Evolutionary conservation across 2,797 vertebrate genomes (phyloP).

Genomic region (Chaenodraco wilsoni): DNA sequence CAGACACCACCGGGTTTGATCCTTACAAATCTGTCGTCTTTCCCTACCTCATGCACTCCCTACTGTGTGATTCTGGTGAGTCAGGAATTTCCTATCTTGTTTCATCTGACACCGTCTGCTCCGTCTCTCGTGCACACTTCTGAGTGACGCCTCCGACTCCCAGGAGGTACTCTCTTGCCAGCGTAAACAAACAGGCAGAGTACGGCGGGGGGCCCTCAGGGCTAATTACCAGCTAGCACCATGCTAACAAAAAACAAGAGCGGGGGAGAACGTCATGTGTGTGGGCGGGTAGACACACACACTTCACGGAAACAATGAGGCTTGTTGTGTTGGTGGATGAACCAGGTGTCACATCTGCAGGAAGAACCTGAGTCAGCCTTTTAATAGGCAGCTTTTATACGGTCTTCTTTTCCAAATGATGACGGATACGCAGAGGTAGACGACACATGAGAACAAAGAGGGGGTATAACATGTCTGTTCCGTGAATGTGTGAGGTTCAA

Average conservation of each 20-base stretch:
- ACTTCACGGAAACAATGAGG: slow-evolving; percentile 76
- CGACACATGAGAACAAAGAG: slow-evolving; percentile 40
- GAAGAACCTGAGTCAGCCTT: slow-evolving; percentile 73
- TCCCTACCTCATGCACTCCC: fast-evolving
- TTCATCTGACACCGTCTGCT: slow-evolving; percentile 55
- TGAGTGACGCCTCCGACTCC: slow-evolving; percentile 49
- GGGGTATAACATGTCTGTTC: slow-evolving; percentile 31
- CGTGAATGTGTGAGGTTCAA: background rate
- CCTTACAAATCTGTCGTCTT: slow-evolving; percentile 27
- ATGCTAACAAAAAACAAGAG: slow-evolving; percentile 51
- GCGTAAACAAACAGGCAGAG: slow-evolving; percentile 65
- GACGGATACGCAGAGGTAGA: slow-evolving; percentile 49
- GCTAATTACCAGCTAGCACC: slow-evolving; percentile 66
- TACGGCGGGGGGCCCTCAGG: slow-evolving; percentile 50
- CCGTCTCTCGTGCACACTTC: slow-evolving; percentile 41
- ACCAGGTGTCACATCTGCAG: slow-evolving; percentile 81
- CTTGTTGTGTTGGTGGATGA: slow-evolving; percentile 56
- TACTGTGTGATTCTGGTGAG: slow-evolving; percentile 37
- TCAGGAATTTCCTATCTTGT: slow-evolving; percentile 61
- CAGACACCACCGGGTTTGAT: slow-evolving; percentile 29
- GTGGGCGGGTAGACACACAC: slow-evolving; percentile 42
- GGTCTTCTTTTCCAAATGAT: slow-evolving; percentile 43
- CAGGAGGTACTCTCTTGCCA: slow-evolving; percentile 49
- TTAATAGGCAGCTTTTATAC: slow-evolving; percentile 64
- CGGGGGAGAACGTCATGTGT: slow-evolving; percentile 20